phyloP scores from a whole-genome alignment of 2,113 vertebrate genomes.

The Oncorhynchus tshawytscha region DNA sequence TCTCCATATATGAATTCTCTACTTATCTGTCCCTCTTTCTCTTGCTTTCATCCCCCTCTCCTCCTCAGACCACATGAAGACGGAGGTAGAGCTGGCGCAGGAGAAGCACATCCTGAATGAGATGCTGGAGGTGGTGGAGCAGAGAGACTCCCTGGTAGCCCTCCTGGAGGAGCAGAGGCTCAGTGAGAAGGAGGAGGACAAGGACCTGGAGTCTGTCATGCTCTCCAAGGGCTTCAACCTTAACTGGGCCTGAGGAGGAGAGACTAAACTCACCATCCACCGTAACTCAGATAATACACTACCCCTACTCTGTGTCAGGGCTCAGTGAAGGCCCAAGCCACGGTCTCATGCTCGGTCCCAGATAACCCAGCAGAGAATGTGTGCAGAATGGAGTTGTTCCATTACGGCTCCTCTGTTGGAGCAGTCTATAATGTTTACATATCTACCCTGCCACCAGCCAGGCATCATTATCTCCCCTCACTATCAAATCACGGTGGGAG shows the following conservation, averaged over 20 bases:
- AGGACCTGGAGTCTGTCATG: conserved; percentile 94
- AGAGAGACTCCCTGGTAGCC: conserved; percentile 94
- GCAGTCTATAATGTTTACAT: conserved; percentile 48
- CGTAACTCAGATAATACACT: neutral
- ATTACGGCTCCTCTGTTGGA: neutral
- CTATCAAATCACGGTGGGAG: neutral
- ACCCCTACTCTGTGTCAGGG: neutral
- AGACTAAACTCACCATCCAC: neutral
- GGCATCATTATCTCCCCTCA: conserved; percentile 36
- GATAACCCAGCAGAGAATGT: too few species aligned
- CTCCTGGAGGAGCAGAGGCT: conserved; percentile 94
- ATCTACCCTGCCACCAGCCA: conserved; percentile 42
- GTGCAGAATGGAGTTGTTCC: too few species aligned
- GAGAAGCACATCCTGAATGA: conserved; percentile 95
- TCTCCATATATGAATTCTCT: too few species aligned
- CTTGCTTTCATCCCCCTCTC: neutral
- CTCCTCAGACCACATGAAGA: conserved; percentile 87
- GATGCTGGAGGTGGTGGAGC: conserved; percentile 98
- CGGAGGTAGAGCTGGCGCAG: conserved; percentile 85
- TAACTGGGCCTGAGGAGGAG: conserved; percentile 86
- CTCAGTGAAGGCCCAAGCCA: too few species aligned
- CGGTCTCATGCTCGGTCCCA: too few species aligned
- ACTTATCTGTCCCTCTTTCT: too few species aligned
- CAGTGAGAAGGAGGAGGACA: conserved; percentile 94
- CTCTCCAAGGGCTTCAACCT: conserved; percentile 95